Evolutionary conservation across 2,113 vertebrate genomes (phyloP), one percentile per base, ranked within the genome.

Genomic region (Alosa alosa): DNA sequence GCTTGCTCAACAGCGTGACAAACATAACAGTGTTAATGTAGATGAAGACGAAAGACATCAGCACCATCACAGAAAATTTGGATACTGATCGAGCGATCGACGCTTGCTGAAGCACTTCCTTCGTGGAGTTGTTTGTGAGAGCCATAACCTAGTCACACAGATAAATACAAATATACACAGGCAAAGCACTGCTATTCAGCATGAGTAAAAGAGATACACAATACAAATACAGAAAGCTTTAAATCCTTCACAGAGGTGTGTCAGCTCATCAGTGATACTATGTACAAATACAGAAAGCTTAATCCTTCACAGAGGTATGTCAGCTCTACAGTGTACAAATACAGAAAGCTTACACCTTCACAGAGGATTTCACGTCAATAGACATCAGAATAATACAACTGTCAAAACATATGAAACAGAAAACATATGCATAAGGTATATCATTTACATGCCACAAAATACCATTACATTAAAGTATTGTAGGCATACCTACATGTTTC

Each of bases 1-100:
- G n/a, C 36, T 88, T 88, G 57, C 86, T 88, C 10, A 18, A 11
- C 41, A 90, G 82, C 72, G 83, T 39, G 25, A 84, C 86, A 3
- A 89, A 4, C 86, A 90, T 88, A 10, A 89, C 39, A 13, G 46
- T 45, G 49, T 90, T 90, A 6, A 90, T 81, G 87, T 78, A 86
- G 6, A 49, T 44, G 46, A 84, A 89, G 25, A 89, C 84, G 11
- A 88, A 2, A 20, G 83, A 39, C 3, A 9, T 81, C 31, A 82
- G 45, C 17, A 83, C 72, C 45, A 41, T 47, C 18, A 84, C 39
- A 39, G 18, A 3, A 17, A 84, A 22, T 82, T 55, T 84, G 31
- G 22, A 6, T 9, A 15, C n/a, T 17, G 39, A 50, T 3, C 17
- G 4, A 36, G 18, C 20, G 82, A 57, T 31, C 52, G 82, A 9